Conservation (phyloP, 2,113 vertebrate species). For the Spea multiplicata region DNA sequence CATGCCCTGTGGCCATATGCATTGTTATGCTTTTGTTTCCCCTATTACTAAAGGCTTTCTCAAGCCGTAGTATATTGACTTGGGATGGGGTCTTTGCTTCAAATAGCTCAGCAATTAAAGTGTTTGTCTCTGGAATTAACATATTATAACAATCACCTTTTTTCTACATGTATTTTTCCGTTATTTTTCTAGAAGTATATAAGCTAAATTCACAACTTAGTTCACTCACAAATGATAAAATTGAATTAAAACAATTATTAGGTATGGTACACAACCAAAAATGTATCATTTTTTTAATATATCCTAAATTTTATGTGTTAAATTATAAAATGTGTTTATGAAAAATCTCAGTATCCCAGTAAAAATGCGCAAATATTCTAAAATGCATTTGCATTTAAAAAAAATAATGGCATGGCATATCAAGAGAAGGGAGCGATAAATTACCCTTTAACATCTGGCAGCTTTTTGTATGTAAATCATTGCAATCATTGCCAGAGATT, state of each 20-base stretch:
- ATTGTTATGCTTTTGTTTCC: slow-evolving; percentile 23
- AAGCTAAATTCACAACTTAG: too few species aligned
- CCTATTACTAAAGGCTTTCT: slow-evolving; percentile 1
- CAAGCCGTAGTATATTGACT: neutral
- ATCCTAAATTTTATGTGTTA: neutral
- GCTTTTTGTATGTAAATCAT: slow-evolving; percentile 28
- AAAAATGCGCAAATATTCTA: slow-evolving; percentile 5
- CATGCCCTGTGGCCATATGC: slow-evolving; percentile 19
- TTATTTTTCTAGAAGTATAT: too few species aligned
- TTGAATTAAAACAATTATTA: too few species aligned
- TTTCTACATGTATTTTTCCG: too few species aligned
- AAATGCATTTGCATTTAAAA: slow-evolving; percentile 5
- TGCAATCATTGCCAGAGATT: neutral
- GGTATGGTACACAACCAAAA: too few species aligned
- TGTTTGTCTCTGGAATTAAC: neutral
- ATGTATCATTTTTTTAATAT: too few species aligned
- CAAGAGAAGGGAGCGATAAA: neutral
- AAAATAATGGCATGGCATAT: slow-evolving; percentile 5
- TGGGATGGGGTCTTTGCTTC: neutral
- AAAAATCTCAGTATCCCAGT: neutral
- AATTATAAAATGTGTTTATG: too few species aligned
- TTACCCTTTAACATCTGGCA: slow-evolving; percentile 18
- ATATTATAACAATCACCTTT: too few species aligned
- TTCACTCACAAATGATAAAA: too few species aligned
- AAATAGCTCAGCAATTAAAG: slow-evolving; percentile 7